Evolutionary conservation across 2,888 invertebrate species (phyloP).

Genomic region (Zaprionus lineosus): DNA sequence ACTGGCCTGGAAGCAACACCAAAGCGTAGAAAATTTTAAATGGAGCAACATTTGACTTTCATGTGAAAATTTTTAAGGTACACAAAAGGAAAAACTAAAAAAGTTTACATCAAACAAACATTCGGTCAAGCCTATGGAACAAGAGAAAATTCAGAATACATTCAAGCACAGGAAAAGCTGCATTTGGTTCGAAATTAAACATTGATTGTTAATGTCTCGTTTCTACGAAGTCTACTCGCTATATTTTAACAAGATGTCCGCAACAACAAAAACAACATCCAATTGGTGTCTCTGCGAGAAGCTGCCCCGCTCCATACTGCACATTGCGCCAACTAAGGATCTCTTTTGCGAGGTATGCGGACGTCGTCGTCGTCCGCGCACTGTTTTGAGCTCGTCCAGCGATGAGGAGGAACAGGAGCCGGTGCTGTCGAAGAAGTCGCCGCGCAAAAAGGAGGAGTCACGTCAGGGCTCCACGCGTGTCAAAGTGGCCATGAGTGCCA

Average conservation of each 20-base stretch:
- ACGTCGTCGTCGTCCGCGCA: conserved; percentile 29
- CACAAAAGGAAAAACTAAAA: too few relatives aligned
- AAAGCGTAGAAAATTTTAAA: too few relatives aligned
- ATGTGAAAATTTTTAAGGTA: too few relatives aligned
- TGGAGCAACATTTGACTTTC: too few relatives aligned
- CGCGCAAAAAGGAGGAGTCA: conserved; percentile 15
- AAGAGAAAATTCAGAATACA: too few relatives aligned
- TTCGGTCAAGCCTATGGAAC: too few relatives aligned
- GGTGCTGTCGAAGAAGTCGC: conserved; percentile 9
- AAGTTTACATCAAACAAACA: too few relatives aligned
- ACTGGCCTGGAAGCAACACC: too few relatives aligned
- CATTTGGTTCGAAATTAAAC: background rate
- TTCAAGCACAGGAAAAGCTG: conserved; percentile 5
- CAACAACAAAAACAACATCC: conserved; percentile 5
- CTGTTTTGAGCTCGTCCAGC: conserved; percentile 35
- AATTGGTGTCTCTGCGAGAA: conserved; percentile 59
- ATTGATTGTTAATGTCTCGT: conserved; percentile 58
- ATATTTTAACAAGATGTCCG: conserved; percentile 51
- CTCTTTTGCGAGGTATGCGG: conserved; percentile 53
- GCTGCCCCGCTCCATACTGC: conserved; percentile 51
- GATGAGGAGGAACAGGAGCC: conserved; percentile 47
- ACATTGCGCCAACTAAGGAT: conserved; percentile 28
- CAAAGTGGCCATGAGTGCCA: conserved; percentile 34
- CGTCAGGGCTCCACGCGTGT: conserved; percentile 1
- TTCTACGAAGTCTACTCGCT: conserved; percentile 59